Conservation (phyloP, 2,113 vertebrate species). For the Oenanthe melanoleuca region DNA sequence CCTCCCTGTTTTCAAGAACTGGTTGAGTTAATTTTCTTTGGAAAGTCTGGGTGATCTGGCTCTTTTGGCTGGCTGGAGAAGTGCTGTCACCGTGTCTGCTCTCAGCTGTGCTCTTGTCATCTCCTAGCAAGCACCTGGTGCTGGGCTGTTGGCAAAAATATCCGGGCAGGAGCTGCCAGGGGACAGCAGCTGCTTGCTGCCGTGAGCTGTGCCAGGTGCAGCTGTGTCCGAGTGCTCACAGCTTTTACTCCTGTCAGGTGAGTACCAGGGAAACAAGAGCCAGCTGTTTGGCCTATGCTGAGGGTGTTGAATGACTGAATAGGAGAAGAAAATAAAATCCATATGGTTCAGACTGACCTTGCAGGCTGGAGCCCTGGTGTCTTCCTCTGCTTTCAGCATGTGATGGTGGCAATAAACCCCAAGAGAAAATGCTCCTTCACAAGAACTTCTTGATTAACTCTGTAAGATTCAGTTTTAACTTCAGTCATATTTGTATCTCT, state of each 20-base stretch:
- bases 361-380: neutral
- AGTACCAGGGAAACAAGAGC: neutral
- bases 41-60: neutral
- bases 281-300: neutral
- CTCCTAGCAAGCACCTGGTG: neutral
- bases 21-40: neutral
- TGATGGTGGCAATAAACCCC: neutral
- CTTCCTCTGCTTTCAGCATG: neutral
- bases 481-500: neutral
- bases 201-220: neutral
- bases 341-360: neutral
- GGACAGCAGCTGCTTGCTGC: neutral
- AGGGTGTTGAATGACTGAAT: neutral
- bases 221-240: accelerated
- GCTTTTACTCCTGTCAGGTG: neutral
- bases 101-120: neutral
- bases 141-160: neutral
- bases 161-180: neutral
- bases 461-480: neutral
- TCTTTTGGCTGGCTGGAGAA: neutral
- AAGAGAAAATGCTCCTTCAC: neutral
- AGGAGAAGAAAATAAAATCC: neutral
- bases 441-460: neutral
- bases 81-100: accelerated
- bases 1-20: neutral